A percentile compares a stretch with the other conserved stretches of the same genome.
These are phyloP conservation scores for Pelodytes ibericus DNA, from an alignment of 2,797 vertebrate species.

Conservation along the genomic window DNA sequence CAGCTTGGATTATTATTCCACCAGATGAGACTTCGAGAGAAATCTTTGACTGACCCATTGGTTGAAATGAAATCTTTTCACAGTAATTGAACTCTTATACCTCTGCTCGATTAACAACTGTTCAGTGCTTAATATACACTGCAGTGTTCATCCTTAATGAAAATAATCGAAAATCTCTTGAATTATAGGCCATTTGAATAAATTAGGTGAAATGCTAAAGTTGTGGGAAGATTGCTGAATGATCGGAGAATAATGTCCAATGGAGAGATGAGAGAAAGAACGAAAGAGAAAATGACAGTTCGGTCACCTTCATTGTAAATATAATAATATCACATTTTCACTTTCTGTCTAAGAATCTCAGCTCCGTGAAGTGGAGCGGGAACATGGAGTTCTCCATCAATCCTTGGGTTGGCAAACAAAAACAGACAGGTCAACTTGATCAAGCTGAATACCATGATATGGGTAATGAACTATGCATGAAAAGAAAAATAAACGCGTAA, in stretches of 20 bases:
- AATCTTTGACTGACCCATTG: slow-evolving; percentile 49
- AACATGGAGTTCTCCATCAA: not conserved
- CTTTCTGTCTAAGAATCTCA: not conserved
- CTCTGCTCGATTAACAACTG: slow-evolving; percentile 41
- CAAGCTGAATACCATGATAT: not conserved
- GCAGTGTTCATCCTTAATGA: slow-evolving; percentile 25
- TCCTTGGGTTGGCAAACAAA: not conserved
- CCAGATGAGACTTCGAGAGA: slow-evolving; percentile 44
- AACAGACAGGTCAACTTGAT: not conserved
- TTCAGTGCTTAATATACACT: slow-evolving; percentile 16
- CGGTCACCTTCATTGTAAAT: not conserved
- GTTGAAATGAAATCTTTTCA: slow-evolving; percentile 48
- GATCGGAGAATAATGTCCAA: not conserved
- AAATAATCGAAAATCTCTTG: slow-evolving; percentile 33
- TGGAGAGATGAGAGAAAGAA: not conserved
- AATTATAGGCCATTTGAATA: slow-evolving; percentile 27
- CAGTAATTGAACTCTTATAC: slow-evolving; percentile 39
- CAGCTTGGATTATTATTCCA: slow-evolving; percentile 49
- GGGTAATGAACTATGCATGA: not conserved
- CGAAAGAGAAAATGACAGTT: not conserved
- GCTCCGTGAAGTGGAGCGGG: not conserved
- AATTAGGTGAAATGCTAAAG: slow-evolving; percentile 21
- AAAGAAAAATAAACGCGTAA: not conserved
- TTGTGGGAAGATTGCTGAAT: slow-evolving; percentile 11
- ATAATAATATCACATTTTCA: not conserved